A percentile compares a stretch with the other conserved stretches of the same genome.
Conservation (phyloP, 2,888 invertebrate genomes). For the Aphidoletes aphidimyza region DNA sequence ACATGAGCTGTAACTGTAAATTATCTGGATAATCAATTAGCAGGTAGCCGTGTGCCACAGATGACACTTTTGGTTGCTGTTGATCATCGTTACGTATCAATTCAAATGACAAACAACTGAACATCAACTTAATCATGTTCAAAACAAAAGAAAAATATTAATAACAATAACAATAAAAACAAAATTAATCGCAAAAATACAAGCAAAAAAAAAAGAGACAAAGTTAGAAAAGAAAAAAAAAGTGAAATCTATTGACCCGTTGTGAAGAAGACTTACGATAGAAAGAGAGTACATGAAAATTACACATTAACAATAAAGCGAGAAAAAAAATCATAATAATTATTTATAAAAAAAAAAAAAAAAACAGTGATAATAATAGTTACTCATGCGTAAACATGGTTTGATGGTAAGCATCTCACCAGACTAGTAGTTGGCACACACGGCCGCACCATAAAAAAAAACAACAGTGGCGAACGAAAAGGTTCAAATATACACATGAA, state of each 20-base stretch:
- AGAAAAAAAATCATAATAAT: neutral
- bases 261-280: constrained; percentile 25
- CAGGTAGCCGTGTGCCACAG: neutral
- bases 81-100: neutral
- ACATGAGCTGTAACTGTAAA: neutral
- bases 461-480: neutral
- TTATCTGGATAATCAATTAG: constrained; percentile 36
- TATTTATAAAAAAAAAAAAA: neutral
- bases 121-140: too few relatives aligned
- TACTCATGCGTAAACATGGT: constrained; percentile 22
- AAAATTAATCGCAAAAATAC: too few relatives aligned
- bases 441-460: neutral
- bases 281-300: constrained; percentile 22
- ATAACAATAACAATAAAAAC: neutral
- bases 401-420: constrained; percentile 6
- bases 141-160: too few relatives aligned
- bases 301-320: neutral
- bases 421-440: neutral
- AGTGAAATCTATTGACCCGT: constrained; percentile 47
- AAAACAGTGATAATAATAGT: constrained; percentile 26
- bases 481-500: neutral
- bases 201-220: neutral
- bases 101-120: neutral
- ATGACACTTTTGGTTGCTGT: neutral
- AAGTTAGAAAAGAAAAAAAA: neutral